Percentiles rank a stretch among this genome's conserved stretches.
Evolutionary conservation across 2,797 vertebrate genomes (phyloP).

Genomic region (Knipowitschia caucasica): DNA sequence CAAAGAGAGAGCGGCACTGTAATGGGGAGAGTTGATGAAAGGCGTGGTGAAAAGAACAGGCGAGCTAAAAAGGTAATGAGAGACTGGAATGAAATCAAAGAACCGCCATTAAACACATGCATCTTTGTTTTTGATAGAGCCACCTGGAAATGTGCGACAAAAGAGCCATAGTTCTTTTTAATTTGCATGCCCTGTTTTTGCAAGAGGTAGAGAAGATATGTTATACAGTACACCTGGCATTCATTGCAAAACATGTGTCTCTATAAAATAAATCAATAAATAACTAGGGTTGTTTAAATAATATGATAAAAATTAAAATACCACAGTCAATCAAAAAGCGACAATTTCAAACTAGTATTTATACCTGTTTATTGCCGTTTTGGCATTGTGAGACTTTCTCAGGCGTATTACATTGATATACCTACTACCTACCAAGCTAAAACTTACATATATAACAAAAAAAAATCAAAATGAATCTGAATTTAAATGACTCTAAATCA

Average conservation of each 20-base stretch:
- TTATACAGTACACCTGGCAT: too few species aligned
- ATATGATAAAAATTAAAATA: too few species aligned
- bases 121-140: not conserved
- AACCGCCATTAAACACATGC: constrained; percentile 4
- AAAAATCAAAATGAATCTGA: not conserved
- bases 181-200: not conserved
- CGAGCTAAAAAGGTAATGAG: constrained; percentile 9
- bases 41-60: constrained; percentile 24
- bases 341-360: too few species aligned
- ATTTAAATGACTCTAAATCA: not conserved
- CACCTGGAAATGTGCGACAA: not conserved
- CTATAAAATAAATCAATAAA: too few species aligned
- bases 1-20: constrained; percentile 47
- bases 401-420: too few species aligned
- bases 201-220: not conserved
- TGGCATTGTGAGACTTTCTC: not conserved
- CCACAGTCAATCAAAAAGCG: too few species aligned
- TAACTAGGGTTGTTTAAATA: too few species aligned
- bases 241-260: not conserved
- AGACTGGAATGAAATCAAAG: constrained; percentile 20
- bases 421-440: too few species aligned
- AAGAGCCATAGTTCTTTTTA: not conserved
- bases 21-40: constrained; percentile 28
- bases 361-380: too few species aligned
- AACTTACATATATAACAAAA: not conserved